A percentile compares a stretch with the other conserved stretches of the same genome.
phyloP scores from a whole-genome alignment of 2,888 invertebrate species.

The Drosophila paranaensis region DNA sequence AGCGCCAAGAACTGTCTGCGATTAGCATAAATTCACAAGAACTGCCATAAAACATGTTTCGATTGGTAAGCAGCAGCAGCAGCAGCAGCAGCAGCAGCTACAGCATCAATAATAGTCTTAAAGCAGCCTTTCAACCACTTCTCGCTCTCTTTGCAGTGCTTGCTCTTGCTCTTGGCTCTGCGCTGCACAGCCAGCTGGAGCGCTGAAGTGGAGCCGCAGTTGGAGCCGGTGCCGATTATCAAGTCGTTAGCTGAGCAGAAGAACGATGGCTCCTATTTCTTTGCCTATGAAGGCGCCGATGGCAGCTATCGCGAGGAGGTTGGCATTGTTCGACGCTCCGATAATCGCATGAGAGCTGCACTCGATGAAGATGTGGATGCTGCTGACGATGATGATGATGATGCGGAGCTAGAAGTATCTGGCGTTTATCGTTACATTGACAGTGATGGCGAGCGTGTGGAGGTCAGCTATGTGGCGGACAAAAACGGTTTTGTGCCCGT shows the following conservation, averaged over 20 bases:
- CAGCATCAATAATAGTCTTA: not conserved
- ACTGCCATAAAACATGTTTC: constrained; percentile 61
- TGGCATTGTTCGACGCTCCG: constrained; percentile 59
- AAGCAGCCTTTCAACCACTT: not conserved
- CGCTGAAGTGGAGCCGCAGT: constrained; percentile 1
- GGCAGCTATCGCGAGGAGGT: constrained; percentile 80
- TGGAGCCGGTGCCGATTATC: constrained; percentile 62
- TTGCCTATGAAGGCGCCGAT: constrained; percentile 75
- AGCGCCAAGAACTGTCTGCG: constrained; percentile 51
- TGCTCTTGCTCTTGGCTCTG: constrained; percentile 32
- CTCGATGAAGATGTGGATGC: constrained; percentile 33
- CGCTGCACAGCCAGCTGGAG: constrained; percentile 10
- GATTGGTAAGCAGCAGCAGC: constrained; percentile 57
- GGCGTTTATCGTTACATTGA: constrained; percentile 81
- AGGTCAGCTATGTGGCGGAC: constrained; percentile 82
- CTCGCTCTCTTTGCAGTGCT: constrained; percentile 20
- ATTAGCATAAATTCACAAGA: constrained; percentile 69
- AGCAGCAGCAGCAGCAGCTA: constrained; percentile 17
- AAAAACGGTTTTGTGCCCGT: constrained; percentile 80
- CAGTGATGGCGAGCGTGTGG: constrained; percentile 69
- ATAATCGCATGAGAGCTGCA: constrained; percentile 6
- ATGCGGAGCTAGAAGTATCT: constrained; percentile 69
- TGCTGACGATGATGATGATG: constrained; percentile 58
- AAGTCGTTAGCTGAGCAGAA: constrained; percentile 69
- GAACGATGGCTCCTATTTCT: constrained; percentile 81